phyloP scores from a whole-genome alignment of 2,797 vertebrate genomes.

The Manis crassicaudata region DNA sequence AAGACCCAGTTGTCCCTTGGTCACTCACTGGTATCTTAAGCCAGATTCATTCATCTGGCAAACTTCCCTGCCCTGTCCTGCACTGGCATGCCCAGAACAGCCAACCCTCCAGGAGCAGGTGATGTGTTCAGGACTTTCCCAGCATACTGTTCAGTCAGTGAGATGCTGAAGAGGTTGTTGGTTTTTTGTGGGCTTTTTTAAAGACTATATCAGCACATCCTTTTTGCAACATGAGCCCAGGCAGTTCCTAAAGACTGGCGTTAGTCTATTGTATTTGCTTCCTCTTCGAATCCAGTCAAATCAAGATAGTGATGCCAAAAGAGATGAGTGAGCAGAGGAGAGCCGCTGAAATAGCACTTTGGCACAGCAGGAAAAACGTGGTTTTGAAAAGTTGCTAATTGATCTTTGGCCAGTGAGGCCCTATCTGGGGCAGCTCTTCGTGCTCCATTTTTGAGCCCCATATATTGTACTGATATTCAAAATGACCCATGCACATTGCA shows the following conservation, averaged over 20 bases:
- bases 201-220: constrained; percentile 30
- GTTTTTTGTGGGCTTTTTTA: neutral
- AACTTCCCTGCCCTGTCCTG: neutral
- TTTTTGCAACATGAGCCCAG: neutral
- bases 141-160: neutral
- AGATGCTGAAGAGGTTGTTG: neutral
- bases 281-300: constrained; percentile 59
- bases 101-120: neutral
- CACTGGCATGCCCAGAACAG: neutral
- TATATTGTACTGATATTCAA: constrained; percentile 3
- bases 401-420: neutral
- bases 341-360: constrained; percentile 42
- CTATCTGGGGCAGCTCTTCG: neutral
- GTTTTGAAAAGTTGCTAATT: constrained; percentile 22
- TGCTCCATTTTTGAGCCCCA: neutral
- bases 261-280: constrained; percentile 55
- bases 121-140: neutral
- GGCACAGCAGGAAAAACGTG: neutral
- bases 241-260: constrained; percentile 46
- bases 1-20: neutral
- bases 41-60: constrained; percentile 2
- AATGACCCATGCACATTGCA: neutral
- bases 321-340: constrained; percentile 59
- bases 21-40: neutral
- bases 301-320: constrained; percentile 45